A percentile compares a stretch with the other conserved stretches of the same genome.
Evolutionary conservation across 2,797 vertebrate genomes (phyloP).

Genomic region (Lepilemur septentrionalis): DNA sequence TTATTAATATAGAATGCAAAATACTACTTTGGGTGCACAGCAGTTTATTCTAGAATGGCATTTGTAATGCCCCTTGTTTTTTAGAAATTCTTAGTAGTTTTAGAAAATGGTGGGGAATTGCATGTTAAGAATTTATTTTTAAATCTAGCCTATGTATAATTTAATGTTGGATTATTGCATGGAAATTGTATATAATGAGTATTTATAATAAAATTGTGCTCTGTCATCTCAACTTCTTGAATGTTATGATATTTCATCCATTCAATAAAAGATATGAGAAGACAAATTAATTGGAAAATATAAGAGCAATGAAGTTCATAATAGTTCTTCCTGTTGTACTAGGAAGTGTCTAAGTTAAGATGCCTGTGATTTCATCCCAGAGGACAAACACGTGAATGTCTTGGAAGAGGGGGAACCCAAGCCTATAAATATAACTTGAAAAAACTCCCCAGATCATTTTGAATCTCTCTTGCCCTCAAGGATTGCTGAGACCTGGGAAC

Average conservation of each 20-base stretch:
- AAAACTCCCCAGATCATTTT: neutral
- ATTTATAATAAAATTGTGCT: neutral
- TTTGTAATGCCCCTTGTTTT: neutral
- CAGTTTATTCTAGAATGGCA: neutral
- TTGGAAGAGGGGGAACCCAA: neutral
- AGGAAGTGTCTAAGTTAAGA: neutral
- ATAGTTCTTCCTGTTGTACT: neutral
- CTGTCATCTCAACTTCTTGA: neutral
- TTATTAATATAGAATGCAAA: neutral
- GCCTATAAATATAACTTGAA: neutral
- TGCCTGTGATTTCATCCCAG: neutral
- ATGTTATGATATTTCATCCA: neutral
- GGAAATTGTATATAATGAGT: neutral
- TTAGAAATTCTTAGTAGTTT: neutral
- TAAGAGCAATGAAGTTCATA: neutral
- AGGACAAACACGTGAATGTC: neutral
- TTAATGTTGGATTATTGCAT: constrained; percentile 18
- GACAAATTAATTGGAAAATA: neutral
- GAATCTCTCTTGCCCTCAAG: neutral
- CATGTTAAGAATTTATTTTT: neutral
- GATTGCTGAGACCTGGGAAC: neutral
- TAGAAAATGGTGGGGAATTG: neutral
- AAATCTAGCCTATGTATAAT: neutral
- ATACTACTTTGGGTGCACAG: neutral
- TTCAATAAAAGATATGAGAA: neutral